phyloP scores from a whole-genome alignment of 2,888 invertebrate genomes.

The Sinhomidia bicolor region DNA sequence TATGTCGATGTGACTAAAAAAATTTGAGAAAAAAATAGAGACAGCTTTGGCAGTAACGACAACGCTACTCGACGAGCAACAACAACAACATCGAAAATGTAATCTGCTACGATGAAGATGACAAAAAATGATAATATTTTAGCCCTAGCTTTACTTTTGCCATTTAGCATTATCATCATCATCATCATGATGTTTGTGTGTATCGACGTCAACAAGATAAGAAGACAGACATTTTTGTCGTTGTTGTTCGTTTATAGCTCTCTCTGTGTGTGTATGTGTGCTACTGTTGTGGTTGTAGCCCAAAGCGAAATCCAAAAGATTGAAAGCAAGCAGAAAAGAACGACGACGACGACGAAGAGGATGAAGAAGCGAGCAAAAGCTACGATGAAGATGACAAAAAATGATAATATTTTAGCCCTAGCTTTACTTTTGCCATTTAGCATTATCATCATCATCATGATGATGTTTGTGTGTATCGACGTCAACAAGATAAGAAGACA shows the following conservation, averaged over 20 bases:
- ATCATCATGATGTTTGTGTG: background rate
- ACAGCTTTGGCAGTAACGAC: too few relatives aligned
- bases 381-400: constrained; percentile 20
- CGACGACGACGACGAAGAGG: background rate
- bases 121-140: constrained; percentile 27
- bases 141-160: constrained; percentile 23
- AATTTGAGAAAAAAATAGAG: too few relatives aligned
- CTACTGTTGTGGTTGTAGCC: constrained; percentile 10
- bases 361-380: background rate
- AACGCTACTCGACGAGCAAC: too few relatives aligned
- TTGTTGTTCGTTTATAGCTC: background rate
- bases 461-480: background rate
- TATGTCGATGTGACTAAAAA: constrained; percentile 46
- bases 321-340: constrained; percentile 8
- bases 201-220: background rate
- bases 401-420: constrained; percentile 30
- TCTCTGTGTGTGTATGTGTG: background rate
- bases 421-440: constrained; percentile 19
- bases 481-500: background rate
- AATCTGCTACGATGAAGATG: constrained; percentile 12
- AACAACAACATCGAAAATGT: constrained; percentile 1
- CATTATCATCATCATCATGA: background rate
- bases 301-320: constrained; percentile 36
- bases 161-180: background rate
- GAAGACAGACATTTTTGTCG: background rate